A percentile compares a stretch with the other conserved stretches of the same genome.
Conservation (phyloP, 2,888 invertebrate genomes). For the Slavum lentiscoides region DNA sequence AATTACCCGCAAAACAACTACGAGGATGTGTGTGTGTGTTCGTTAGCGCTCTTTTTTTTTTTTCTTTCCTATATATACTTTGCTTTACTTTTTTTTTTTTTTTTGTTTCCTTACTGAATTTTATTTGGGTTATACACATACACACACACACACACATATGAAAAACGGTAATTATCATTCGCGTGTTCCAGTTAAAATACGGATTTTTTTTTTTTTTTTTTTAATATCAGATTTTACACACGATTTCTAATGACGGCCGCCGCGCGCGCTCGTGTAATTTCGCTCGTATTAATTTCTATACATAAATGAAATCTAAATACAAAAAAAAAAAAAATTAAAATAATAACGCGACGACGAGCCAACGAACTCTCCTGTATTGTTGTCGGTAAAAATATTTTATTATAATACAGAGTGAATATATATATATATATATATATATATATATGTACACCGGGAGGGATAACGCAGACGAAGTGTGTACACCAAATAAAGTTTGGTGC, state of each 20-base stretch:
- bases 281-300: neutral
- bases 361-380: neutral
- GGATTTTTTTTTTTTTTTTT: constrained; percentile 9
- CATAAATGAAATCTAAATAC: no score
- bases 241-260: constrained; percentile 43
- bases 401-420: no score
- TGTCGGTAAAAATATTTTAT: neutral
- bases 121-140: constrained; percentile 49
- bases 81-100: neutral
- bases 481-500: neutral
- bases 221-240: constrained; percentile 43
- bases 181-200: constrained; percentile 23
- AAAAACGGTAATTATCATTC: constrained; percentile 35
- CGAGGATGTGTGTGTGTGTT: constrained; percentile 52
- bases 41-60: constrained; percentile 31
- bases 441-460: no score
- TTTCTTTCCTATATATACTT: no score
- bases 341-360: constrained; percentile 9
- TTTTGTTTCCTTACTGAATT: constrained; percentile 39
- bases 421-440: neutral
- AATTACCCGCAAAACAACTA: constrained; percentile 47
- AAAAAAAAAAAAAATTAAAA: neutral
- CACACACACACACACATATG: neutral
- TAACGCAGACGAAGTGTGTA: no score
- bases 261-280: constrained; percentile 4